Evolutionary conservation across 2,797 vertebrate species (phyloP).

Genomic region (Lacerta viridis): DNA sequence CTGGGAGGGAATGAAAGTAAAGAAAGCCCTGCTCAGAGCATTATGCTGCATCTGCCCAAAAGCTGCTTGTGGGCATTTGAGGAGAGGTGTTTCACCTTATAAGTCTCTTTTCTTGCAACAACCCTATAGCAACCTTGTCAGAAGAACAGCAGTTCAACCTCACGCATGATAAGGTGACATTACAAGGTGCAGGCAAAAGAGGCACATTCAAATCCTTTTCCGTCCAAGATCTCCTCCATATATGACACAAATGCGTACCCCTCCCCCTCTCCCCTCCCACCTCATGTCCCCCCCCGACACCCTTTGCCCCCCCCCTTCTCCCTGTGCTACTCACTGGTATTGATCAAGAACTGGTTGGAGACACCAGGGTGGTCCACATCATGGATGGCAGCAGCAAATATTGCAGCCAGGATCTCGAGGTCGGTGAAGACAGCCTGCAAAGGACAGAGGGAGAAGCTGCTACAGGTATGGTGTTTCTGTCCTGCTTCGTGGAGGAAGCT

Average conservation of each 20-base stretch:
- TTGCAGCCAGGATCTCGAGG: constrained; percentile 92
- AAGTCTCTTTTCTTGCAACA: not conserved
- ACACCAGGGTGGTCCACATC: constrained; percentile 96
- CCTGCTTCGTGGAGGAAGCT: not conserved
- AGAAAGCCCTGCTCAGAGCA: not conserved
- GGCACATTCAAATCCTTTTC: not conserved
- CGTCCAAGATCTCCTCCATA: not conserved
- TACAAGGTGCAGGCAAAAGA: not conserved
- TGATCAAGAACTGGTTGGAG: constrained; percentile 96
- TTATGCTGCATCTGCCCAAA: not conserved
- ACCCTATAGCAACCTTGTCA: not conserved
- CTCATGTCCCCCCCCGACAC: not conserved
- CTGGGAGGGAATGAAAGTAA: not conserved
- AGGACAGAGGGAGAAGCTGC: not conserved
- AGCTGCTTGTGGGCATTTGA: not conserved
- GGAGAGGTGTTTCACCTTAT: not conserved
- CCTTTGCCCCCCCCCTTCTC: no score
- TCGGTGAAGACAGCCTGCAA: constrained; percentile 93
- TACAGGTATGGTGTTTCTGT: no score
- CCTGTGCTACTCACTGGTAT: constrained; percentile 88
- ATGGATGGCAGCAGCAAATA: constrained; percentile 94
- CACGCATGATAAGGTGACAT: not conserved
- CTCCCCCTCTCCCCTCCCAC: fast-evolving
- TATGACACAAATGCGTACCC: not conserved
- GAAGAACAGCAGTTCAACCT: not conserved